phyloP scores from a whole-genome alignment of 2,113 vertebrate genomes.

The Entomyzon cyanotis region DNA sequence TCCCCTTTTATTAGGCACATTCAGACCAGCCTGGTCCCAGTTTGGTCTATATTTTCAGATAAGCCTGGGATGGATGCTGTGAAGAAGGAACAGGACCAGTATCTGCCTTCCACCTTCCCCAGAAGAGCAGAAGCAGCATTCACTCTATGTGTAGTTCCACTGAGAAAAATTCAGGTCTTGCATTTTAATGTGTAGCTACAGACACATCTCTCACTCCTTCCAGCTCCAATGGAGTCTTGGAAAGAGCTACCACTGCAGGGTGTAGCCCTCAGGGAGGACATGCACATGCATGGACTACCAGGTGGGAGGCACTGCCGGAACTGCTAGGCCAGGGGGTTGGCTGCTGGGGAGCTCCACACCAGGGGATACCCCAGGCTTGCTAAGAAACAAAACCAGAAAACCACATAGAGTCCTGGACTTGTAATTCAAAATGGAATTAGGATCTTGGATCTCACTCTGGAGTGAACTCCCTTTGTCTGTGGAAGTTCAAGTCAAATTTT shows the following conservation, averaged over 20 bases:
- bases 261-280: neutral
- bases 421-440: neutral
- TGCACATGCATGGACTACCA: accelerated
- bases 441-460: neutral
- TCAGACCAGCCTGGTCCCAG: neutral
- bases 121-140: neutral
- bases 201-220: neutral
- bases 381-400: slow-evolving; percentile 8
- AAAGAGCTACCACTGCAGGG: neutral
- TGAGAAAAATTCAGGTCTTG: neutral
- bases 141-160: accelerated
- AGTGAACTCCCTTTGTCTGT: neutral
- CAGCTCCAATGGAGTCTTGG: neutral
- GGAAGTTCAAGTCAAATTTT: neutral
- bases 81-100: neutral
- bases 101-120: neutral
- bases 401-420: neutral
- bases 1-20: neutral
- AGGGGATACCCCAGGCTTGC: neutral
- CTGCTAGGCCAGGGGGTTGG: accelerated
- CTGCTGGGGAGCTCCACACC: neutral
- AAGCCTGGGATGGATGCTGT: neutral
- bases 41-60: neutral
- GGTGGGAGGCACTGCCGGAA: neutral
- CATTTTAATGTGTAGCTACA: neutral